Percentiles rank a stretch among this genome's conserved stretches.
Conservation (phyloP, 2,797 vertebrate genomes). For the Ctenopoma multispine region DNA sequence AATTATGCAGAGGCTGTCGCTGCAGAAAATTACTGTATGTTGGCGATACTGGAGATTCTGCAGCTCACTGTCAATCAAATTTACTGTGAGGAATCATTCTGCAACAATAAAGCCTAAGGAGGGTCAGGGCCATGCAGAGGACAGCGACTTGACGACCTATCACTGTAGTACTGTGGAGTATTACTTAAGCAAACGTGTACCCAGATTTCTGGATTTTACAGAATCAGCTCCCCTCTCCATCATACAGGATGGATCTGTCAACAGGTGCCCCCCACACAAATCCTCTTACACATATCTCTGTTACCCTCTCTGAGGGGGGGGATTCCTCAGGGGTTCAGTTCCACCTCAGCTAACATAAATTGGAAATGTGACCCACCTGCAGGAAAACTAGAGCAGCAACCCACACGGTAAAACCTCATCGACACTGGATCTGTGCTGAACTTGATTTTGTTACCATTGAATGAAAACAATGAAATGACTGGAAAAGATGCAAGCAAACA, state of each 20-base stretch:
- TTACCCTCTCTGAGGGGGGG: slow-evolving; percentile 20
- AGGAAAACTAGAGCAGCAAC: slow-evolving; percentile 56
- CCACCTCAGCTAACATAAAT: slow-evolving; percentile 67
- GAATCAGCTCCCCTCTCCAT: slow-evolving; percentile 31
- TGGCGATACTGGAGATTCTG: slow-evolving; percentile 35
- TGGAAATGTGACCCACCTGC: slow-evolving; percentile 74
- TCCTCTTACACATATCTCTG: slow-evolving; percentile 36
- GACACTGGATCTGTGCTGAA: slow-evolving; percentile 32
- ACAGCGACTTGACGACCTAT: not conserved
- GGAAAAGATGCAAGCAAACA: slow-evolving; percentile 10
- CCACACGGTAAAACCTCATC: slow-evolving; percentile 35
- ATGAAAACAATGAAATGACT: slow-evolving; percentile 29
- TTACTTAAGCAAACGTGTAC: not conserved
- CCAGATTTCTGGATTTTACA: slow-evolving; percentile 14
- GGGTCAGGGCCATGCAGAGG: slow-evolving; percentile 12
- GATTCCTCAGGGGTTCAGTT: slow-evolving; percentile 72
- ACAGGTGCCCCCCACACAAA: slow-evolving; percentile 68
- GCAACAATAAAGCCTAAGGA: slow-evolving; percentile 1
- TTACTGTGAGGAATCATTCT: slow-evolving; percentile 9
- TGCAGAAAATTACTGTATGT: slow-evolving; percentile 36
- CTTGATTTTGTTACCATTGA: slow-evolving; percentile 13
- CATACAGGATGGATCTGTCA: slow-evolving; percentile 64
- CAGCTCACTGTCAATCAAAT: slow-evolving; percentile 52
- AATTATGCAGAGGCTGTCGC: slow-evolving; percentile 67
- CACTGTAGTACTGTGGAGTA: slow-evolving; percentile 4